Evolutionary conservation across 2,797 vertebrate species (phyloP).

Genomic region (Botia kubotai): DNA sequence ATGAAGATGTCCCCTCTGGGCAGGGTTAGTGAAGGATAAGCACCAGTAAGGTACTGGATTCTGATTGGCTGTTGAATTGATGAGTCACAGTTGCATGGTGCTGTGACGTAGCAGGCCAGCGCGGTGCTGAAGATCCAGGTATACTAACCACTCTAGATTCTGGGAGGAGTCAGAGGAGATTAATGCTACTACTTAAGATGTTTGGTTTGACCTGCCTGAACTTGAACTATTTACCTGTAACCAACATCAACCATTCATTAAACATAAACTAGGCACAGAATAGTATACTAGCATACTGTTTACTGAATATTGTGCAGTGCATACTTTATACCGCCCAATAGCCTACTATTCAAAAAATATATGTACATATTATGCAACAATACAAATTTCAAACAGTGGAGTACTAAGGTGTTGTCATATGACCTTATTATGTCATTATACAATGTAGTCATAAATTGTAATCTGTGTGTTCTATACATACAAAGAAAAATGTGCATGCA

Average conservation of each 20-base stretch:
- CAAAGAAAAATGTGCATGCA: no score
- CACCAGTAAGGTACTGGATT: slow-evolving; percentile 11
- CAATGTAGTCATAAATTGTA: no score
- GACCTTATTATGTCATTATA: no score
- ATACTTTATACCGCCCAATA: background rate
- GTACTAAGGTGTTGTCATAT: no score
- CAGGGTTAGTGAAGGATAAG: slow-evolving; percentile 30
- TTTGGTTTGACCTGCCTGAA: slow-evolving; percentile 1
- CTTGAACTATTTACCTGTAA: slow-evolving; percentile 21
- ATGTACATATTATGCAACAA: no score
- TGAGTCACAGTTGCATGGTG: slow-evolving; percentile 29
- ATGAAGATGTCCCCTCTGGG: slow-evolving; percentile 41
- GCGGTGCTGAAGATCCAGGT: slow-evolving; percentile 3
- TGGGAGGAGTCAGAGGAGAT: slow-evolving; percentile 19
- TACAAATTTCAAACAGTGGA: no score
- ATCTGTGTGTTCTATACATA: no score
- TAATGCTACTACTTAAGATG: slow-evolving; percentile 9
- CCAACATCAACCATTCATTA: slow-evolving; percentile 4
- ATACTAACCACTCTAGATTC: slow-evolving; percentile 22
- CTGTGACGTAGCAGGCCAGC: slow-evolving; percentile 46
- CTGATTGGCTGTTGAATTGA: background rate
- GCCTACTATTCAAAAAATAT: no score
- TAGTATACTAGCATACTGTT: background rate
- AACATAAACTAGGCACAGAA: background rate
- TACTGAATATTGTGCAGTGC: background rate